A percentile compares a stretch with the other conserved stretches of the same genome.
These are phyloP conservation scores for Holocentrus rufus DNA, from an alignment of 2,797 vertebrate genomes.

Conservation along the genomic window DNA sequence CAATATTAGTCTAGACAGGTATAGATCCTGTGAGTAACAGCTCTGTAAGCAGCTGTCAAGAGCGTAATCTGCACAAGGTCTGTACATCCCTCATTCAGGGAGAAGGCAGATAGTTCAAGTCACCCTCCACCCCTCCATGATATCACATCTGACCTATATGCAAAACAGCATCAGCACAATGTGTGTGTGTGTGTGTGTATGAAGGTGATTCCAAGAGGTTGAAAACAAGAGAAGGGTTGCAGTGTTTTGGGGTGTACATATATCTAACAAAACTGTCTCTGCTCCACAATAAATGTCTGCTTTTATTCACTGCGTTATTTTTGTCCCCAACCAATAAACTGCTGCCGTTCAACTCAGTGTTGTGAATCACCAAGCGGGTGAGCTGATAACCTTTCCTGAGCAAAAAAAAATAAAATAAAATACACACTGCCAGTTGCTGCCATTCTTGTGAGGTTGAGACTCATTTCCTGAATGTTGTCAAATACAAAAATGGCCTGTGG, in stretches of 20 bases:
- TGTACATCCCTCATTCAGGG: constrained; percentile 32
- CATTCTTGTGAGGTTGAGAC: constrained; percentile 34
- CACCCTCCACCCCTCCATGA: constrained; percentile 15
- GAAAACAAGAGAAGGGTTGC: neutral
- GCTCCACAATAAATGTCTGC: neutral
- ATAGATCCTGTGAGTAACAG: constrained; percentile 51
- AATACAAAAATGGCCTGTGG: constrained; percentile 15
- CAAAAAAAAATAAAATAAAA: no score
- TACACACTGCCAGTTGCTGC: constrained; percentile 12
- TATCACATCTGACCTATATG: neutral
- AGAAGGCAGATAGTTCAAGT: constrained; percentile 27
- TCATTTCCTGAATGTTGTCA: constrained; percentile 39
- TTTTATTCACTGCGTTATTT: neutral
- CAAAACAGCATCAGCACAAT: neutral
- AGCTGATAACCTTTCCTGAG: neutral
- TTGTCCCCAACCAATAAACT: no score
- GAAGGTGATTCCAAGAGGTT: constrained; percentile 19
- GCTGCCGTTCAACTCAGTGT: constrained; percentile 1
- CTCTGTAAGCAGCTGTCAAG: constrained; percentile 56
- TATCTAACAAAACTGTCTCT: neutral
- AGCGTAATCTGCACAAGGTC: constrained; percentile 39
- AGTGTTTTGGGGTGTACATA: neutral
- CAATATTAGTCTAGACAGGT: constrained; percentile 49
- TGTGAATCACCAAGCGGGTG: constrained; percentile 40
- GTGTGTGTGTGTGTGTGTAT: constrained; percentile 11